These are phyloP conservation scores for Florisuga fusca DNA, from an alignment of 2,797 vertebrate species.

Conservation along the genomic window DNA sequence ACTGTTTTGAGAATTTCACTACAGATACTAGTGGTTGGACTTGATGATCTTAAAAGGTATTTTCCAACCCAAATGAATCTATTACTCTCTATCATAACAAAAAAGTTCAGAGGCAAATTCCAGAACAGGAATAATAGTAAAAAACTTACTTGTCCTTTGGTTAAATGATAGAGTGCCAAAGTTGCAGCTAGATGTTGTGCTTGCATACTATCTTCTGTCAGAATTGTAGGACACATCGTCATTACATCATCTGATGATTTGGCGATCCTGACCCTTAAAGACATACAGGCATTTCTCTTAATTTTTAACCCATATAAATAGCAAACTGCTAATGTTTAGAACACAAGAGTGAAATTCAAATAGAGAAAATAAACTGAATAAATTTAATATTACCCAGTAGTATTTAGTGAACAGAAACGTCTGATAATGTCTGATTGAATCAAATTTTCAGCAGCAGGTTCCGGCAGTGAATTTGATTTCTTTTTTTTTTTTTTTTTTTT, in stretches of 20 bases:
- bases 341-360: neutral
- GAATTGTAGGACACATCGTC: conserved; percentile 90
- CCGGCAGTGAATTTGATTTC: neutral
- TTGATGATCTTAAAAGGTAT: no score
- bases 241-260: conserved; percentile 85
- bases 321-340: neutral
- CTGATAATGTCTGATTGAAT: neutral
- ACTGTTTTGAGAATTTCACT: neutral
- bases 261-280: conserved; percentile 87
- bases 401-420: neutral
- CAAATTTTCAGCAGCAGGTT: neutral
- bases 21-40: no score
- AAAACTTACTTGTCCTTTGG: conserved; percentile 93
- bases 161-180: conserved; percentile 90
- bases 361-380: neutral
- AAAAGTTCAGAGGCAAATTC: neutral
- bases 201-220: conserved; percentile 97
- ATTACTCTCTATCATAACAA: neutral
- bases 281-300: neutral
- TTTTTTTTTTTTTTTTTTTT: accelerated
- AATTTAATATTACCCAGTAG: neutral
- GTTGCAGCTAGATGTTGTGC: conserved; percentile 96
- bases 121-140: neutral
- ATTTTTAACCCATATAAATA: neutral
- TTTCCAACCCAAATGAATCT: no score